These are phyloP conservation scores for Pogonomyrmex californicus DNA, from an alignment of 1,140 invertebrate species.

Conservation along the genomic window DNA sequence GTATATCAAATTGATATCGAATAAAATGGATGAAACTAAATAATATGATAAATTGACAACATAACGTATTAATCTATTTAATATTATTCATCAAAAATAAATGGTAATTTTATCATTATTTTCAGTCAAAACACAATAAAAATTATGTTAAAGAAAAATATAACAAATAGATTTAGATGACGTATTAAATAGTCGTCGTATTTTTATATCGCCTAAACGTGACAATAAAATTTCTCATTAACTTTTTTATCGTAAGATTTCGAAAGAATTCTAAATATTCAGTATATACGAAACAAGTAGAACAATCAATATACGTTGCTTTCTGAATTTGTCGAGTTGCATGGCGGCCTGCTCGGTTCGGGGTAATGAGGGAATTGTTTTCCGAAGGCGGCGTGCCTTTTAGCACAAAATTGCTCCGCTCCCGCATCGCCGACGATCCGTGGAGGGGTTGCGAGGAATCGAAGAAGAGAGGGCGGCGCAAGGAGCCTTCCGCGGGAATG, in stretches of 20 bases:
- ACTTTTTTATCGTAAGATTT: background rate
- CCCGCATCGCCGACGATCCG: background rate
- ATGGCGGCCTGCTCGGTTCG: slow-evolving; percentile 28
- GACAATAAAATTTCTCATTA: background rate
- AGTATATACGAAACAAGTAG: background rate
- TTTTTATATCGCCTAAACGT: background rate
- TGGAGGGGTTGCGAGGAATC: slow-evolving; percentile 21
- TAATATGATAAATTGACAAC: background rate
- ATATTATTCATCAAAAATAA: slow-evolving; percentile 3
- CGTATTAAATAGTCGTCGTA: background rate
- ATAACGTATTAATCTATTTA: background rate
- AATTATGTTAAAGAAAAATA: background rate
- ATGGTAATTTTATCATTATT: background rate
- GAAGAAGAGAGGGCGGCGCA: slow-evolving; percentile 2
- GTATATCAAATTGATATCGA: background rate
- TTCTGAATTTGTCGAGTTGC: slow-evolving; percentile 68
- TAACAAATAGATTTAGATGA: background rate
- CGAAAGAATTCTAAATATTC: slow-evolving; percentile 1
- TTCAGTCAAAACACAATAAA: background rate
- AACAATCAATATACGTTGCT: slow-evolving; percentile 61
- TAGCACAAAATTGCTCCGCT: slow-evolving; percentile 67
- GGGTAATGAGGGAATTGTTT: slow-evolving; percentile 69
- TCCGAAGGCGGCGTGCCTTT: slow-evolving; percentile 63
- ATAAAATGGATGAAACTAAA: background rate
- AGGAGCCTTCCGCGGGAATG: slow-evolving; percentile 65